Conservation (phyloP, 2,888 invertebrate genomes). For the Agonopterix arenella region DNA sequence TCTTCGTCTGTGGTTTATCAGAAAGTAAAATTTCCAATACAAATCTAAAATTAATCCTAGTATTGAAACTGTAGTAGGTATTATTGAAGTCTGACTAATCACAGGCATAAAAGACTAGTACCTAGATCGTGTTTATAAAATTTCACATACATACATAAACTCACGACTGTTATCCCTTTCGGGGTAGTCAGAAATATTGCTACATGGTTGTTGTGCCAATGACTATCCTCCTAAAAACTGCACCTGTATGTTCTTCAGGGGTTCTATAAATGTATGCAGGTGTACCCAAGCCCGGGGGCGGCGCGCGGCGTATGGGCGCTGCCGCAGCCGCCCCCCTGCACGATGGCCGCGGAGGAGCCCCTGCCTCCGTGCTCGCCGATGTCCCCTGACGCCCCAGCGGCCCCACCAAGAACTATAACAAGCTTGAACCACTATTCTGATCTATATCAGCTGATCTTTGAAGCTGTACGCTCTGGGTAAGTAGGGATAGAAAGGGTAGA, state of each 20-base stretch:
- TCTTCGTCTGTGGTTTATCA: too few species aligned
- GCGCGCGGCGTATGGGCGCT: conserved; percentile 94
- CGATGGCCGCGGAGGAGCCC: conserved; percentile 84
- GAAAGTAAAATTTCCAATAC: too few species aligned
- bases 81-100: too few species aligned
- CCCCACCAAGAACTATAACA: conserved; percentile 55
- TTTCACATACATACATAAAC: too few species aligned
- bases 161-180: too few species aligned
- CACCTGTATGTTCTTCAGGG: neutral
- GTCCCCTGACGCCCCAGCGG: conserved; percentile 61
- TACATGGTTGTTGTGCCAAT: too few species aligned
- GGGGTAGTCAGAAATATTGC: too few species aligned
- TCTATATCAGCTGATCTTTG: conserved; percentile 85
- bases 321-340: conserved; percentile 86
- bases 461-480: conserved; percentile 90
- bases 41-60: too few species aligned
- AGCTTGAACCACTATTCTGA: conserved; percentile 63
- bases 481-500: conserved; percentile 13
- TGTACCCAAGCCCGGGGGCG: conserved; percentile 91
- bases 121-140: too few species aligned
- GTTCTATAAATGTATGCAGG: conserved; percentile 40
- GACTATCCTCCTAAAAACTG: too few species aligned
- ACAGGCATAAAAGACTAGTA: too few species aligned
- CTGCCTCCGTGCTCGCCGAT: conserved; percentile 65
- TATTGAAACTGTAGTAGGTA: too few species aligned